Evolutionary conservation across 2,113 vertebrate species (phyloP), one percentile per base, ranked within the genome.

Genomic region (Ovis canadensis): DNA sequence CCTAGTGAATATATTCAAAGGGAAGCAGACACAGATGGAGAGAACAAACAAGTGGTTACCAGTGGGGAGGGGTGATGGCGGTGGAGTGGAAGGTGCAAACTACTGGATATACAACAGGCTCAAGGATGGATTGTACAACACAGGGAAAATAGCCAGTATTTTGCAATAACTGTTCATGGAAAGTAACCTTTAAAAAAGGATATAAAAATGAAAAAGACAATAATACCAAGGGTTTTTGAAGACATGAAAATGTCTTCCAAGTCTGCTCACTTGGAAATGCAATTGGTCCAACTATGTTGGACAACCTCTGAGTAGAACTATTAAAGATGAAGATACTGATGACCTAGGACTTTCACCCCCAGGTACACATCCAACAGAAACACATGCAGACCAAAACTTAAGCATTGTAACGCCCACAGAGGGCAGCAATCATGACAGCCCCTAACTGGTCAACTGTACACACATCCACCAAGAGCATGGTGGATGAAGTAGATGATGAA

Each of bases 391-490:
- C n/a, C 19, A 7, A 48, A 48, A 43, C 3, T 8, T 40, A 19
- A 23, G n/a, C 10, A 11, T 10, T 6, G 0, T 12, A 8, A 83
- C 1, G 15, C 6, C 36, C 71, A 29, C 17, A 7, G 48, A 33
- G 27, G 13, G 33, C 19, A 7, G 17, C 15, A 19, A 4, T 45
- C 55, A 45, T 3, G 13, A 27, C 1, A 54, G 27, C 45, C 27
- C 17, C 27, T 6, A 43, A 55, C 2, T 1, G 27, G 54, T 27
- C 13, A 3, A 6, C 23, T 0, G 17, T 1, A 16, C 9, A 54
- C 23, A 64, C 1, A 8, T n/a, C 40, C 6, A 50, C 1, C 33
- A 6, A 7, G 5, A 13, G 77, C 5, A 52, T 13, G 62, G 2
- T 11, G 14, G 43, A 25, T 25, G 12, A 13, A 82, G 8, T 2